phyloP scores from a whole-genome alignment of 2,113 vertebrate species.

The Malurus cyaneus region DNA sequence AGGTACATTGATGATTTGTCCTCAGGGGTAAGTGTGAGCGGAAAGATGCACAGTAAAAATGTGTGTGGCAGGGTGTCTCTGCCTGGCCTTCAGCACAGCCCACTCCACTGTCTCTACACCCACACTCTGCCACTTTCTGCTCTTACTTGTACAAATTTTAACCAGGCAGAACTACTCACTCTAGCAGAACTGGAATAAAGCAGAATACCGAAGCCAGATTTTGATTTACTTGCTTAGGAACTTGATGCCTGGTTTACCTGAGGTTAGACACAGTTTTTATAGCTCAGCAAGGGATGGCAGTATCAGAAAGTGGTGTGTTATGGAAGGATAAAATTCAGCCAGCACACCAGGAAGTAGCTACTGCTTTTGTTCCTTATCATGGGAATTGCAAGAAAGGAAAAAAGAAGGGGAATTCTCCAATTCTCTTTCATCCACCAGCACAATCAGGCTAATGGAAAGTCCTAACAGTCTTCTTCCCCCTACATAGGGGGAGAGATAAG shows the following conservation, averaged over 20 bases:
- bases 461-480: neutral
- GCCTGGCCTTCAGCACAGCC: neutral
- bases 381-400: neutral
- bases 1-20: neutral
- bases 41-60: neutral
- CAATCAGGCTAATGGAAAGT: constrained; percentile 24
- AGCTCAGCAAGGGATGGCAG: neutral
- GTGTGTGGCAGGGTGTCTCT: neutral
- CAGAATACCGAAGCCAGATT: neutral
- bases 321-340: neutral
- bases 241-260: neutral
- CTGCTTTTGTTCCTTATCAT: neutral
- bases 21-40: neutral
- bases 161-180: neutral
- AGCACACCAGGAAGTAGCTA: neutral
- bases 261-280: neutral
- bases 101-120: neutral
- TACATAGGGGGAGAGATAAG: neutral
- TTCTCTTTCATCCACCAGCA: neutral
- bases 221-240: neutral
- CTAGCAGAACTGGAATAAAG: neutral
- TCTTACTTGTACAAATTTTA: neutral
- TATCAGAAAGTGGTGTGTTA: neutral
- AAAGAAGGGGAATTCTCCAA: neutral
- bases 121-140: neutral